Evolutionary conservation across 2,797 vertebrate genomes (phyloP).

Genomic region (Enteromius viviparus): DNA sequence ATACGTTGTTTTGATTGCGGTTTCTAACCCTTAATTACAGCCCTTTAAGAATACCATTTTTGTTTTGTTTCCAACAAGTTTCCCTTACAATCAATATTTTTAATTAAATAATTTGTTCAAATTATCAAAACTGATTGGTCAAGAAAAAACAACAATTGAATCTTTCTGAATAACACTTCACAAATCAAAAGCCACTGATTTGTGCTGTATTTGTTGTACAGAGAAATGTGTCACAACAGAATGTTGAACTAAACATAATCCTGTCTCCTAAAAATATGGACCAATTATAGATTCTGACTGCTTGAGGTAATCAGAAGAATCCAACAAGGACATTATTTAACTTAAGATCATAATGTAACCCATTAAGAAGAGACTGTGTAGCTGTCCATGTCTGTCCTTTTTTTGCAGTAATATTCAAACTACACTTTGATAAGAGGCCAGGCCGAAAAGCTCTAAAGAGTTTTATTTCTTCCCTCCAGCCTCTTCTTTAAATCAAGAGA

Average conservation of each 20-base stretch:
- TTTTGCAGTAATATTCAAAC: constrained; percentile 34
- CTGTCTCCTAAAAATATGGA: neutral
- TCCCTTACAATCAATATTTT: no score
- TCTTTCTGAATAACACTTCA: neutral
- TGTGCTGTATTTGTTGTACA: neutral
- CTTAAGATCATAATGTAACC: constrained; percentile 23
- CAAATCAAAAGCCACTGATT: neutral
- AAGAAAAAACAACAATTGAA: neutral
- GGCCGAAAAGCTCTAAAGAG: constrained; percentile 23
- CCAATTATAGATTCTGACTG: neutral
- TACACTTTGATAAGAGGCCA: constrained; percentile 43
- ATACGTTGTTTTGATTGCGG: no score
- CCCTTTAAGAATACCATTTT: no score
- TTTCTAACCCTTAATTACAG: no score
- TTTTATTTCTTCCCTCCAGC: constrained; percentile 34
- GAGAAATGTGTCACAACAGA: neutral
- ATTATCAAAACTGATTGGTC: no score
- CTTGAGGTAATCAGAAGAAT: constrained; percentile 10
- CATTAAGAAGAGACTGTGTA: constrained; percentile 11
- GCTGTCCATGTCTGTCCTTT: neutral
- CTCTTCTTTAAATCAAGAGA: constrained; percentile 57
- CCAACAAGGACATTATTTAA: constrained; percentile 31
- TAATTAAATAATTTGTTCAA: no score
- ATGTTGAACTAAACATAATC: neutral
- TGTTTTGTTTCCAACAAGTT: no score